Percentiles rank a stretch among this genome's conserved stretches.
phyloP scores from a whole-genome alignment of 2,797 vertebrate species.

The Neosilurus mollespiculum region DNA sequence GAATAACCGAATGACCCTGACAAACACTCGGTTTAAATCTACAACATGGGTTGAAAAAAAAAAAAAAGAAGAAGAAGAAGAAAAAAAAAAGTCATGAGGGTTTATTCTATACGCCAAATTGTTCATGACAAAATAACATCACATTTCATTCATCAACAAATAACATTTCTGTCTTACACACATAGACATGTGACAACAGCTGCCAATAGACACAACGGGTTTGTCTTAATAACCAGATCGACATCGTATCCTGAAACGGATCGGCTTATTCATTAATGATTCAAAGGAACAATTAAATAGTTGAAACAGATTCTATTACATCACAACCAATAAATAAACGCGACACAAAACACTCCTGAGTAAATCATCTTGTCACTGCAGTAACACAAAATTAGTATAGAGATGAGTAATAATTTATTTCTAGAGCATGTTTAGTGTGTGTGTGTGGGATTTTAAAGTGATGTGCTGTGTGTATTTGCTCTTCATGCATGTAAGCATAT shows the following conservation, averaged over 20 bases:
- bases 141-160: not conserved
- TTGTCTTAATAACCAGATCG: conserved; percentile 12
- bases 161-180: no score
- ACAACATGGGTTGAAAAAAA: not conserved
- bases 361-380: conserved; percentile 3
- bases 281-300: not conserved
- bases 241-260: conserved; percentile 13
- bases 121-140: not conserved
- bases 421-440: conserved; percentile 21
- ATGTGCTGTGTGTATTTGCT: conserved; percentile 29
- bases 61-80: no score
- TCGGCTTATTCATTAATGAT: conserved; percentile 35
- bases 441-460: not conserved
- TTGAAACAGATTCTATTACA: conserved; percentile 11
- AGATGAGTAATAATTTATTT: conserved; percentile 55
- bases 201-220: not conserved
- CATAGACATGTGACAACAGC: not conserved
- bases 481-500: conserved; percentile 55
- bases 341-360: not conserved
- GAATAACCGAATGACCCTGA: not conserved
- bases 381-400: not conserved
- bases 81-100: not conserved
- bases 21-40: not conserved
- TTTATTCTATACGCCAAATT: not conserved
- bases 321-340: not conserved